These are phyloP conservation scores for Podarcis siculus DNA, from an alignment of 2,797 vertebrate genomes.

Conservation along the genomic window DNA sequence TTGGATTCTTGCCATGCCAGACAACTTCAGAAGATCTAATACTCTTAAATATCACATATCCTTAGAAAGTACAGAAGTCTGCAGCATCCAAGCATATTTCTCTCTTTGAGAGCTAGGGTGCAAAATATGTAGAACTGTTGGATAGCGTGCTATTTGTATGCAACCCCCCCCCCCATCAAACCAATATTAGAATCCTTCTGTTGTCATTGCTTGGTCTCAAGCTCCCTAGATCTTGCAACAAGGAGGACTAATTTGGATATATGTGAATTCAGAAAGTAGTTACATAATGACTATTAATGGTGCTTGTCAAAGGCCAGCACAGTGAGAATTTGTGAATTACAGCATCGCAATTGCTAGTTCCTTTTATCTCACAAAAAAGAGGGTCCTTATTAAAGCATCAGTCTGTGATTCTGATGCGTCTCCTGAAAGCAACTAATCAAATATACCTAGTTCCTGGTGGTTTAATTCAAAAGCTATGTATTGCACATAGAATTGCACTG, in stretches of 20 bases:
- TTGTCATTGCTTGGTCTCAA: slow-evolving; percentile 77
- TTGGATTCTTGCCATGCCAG: slow-evolving; percentile 34
- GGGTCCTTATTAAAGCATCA: slow-evolving; percentile 69
- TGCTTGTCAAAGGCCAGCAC: slow-evolving; percentile 70
- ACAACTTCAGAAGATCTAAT: slow-evolving; percentile 42
- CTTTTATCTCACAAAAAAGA: slow-evolving; percentile 69
- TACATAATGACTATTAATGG: slow-evolving; percentile 76
- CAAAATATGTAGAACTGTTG: slow-evolving; percentile 53
- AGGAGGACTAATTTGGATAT: slow-evolving; percentile 72
- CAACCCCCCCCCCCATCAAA: slow-evolving; percentile 51
- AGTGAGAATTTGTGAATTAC: slow-evolving; percentile 72
- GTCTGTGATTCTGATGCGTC: slow-evolving; percentile 58
- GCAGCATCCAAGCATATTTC: not conserved
- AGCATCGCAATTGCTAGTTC: slow-evolving; percentile 50
- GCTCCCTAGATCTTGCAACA: slow-evolving; percentile 72
- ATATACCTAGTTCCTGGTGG: slow-evolving; percentile 63
- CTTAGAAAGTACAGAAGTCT: slow-evolving; percentile 38
- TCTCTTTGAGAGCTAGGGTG: slow-evolving; percentile 47
- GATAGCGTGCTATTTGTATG: slow-evolving; percentile 68
- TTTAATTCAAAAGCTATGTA: slow-evolving; percentile 66
- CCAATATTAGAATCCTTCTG: slow-evolving; percentile 77
- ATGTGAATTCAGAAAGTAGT: slow-evolving; percentile 72
- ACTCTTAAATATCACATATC: slow-evolving; percentile 38
- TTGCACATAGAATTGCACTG: slow-evolving; percentile 58
- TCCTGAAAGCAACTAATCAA: slow-evolving; percentile 71